Evolutionary conservation across 2,888 invertebrate species (phyloP).

Genomic region (Schizotus pectinicornis): DNA sequence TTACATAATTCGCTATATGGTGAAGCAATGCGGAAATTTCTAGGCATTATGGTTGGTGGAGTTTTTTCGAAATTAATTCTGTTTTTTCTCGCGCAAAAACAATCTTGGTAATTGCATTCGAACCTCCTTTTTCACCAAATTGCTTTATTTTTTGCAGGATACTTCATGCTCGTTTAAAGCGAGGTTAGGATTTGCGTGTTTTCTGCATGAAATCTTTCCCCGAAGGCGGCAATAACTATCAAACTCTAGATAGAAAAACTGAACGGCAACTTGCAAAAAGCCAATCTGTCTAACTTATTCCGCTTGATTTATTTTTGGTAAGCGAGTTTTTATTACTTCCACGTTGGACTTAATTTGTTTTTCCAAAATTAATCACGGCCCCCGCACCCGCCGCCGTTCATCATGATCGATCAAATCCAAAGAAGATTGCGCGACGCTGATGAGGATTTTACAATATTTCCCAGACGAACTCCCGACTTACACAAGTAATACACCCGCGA

Average conservation of each 20-base stretch:
- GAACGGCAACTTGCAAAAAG: conserved; percentile 22
- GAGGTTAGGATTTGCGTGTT: conserved; percentile 20
- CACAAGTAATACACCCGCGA: too few species aligned
- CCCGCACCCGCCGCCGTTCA: too few species aligned
- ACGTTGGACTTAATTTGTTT: conserved; percentile 7
- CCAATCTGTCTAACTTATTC: conserved; percentile 36
- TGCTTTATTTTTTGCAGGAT: neutral
- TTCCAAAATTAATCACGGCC: conserved; percentile 14
- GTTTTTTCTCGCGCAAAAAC: neutral
- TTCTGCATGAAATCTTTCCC: conserved; percentile 25
- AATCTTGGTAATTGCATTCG: neutral
- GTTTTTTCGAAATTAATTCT: neutral
- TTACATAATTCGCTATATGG: conserved; percentile 1
- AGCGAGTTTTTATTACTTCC: conserved; percentile 20
- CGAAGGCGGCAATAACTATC: conserved; percentile 29
- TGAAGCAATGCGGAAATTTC: neutral
- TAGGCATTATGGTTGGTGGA: neutral
- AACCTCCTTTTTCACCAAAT: neutral
- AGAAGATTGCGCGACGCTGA: too few species aligned
- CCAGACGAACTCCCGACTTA: too few species aligned
- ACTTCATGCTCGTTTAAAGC: neutral
- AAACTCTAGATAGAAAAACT: conserved; percentile 28
- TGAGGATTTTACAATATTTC: too few species aligned
- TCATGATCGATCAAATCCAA: too few species aligned
- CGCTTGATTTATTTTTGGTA: conserved; percentile 33